Percentiles rank a stretch among this genome's conserved stretches.
Evolutionary conservation across 2,797 vertebrate genomes (phyloP).

Genomic region (Chiloscyllium punctatum): DNA sequence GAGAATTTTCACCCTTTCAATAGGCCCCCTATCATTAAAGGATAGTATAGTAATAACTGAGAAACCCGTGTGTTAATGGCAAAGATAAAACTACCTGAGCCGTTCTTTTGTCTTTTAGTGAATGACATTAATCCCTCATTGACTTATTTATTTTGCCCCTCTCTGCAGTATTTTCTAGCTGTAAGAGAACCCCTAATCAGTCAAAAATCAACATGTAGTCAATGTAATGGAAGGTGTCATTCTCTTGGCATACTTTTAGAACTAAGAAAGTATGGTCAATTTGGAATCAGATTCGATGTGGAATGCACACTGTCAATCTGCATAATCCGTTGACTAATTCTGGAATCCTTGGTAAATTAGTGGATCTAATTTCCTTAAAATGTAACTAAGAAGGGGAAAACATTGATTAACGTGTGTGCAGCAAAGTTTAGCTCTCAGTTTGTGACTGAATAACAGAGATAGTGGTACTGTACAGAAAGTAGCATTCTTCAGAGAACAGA

Average conservation of each 20-base stretch:
- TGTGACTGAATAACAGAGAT: background rate
- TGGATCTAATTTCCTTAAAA: conserved; percentile 1
- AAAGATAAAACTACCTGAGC: conserved; percentile 28
- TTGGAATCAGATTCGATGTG: conserved; percentile 15
- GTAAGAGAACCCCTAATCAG: background rate
- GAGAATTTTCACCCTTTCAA: conserved; percentile 37
- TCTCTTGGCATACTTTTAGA: background rate
- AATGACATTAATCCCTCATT: background rate
- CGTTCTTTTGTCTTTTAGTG: conserved; percentile 4
- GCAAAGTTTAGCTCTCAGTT: background rate
- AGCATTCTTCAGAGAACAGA: background rate
- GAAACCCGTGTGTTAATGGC: background rate
- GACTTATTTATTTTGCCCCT: background rate
- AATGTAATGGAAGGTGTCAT: conserved; percentile 6
- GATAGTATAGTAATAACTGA: background rate
- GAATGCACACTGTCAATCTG: background rate
- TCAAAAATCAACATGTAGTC: background rate
- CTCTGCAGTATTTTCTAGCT: background rate
- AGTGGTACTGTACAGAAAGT: background rate
- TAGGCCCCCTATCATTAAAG: conserved; percentile 35
- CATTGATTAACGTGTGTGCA: background rate
- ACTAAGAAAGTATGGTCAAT: background rate
- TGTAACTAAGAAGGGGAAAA: background rate
- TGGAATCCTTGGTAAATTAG: background rate
- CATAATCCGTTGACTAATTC: conserved; percentile 11